Evolutionary conservation across 2,797 vertebrate species (phyloP), one percentile per base, ranked within the genome.

Genomic region (Loris lydekkerianus): DNA sequence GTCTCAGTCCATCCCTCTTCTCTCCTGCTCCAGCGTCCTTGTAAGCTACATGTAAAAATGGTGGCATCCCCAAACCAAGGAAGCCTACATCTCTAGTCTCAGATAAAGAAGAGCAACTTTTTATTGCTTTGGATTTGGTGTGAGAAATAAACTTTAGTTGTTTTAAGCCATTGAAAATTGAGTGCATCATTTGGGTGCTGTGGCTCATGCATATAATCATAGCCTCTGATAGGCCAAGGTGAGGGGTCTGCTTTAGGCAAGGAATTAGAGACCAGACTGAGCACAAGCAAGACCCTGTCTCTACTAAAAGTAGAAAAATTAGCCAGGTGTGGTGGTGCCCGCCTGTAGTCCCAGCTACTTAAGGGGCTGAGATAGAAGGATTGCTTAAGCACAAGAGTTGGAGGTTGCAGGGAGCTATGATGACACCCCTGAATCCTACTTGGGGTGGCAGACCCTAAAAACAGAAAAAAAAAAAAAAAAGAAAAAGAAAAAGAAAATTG

Each of bases 51-150:
- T 17, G 13, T 18, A 40, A 53, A 65, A 78, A 76, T 10, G 21
- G 27, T 75, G 58, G 20, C 17, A 21, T 46, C 58, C 46, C 40
- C 37, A 60, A 91, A 77, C 21, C 10, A 83, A 76, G 43, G 23
- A 49, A 87, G 14, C 29, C 63, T 70, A 34, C 1, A 15, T 90
- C 27, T 89, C 49, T 92, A 60, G 37, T 58, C 11, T 10, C 46
- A 84, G 34, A 81, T 80, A 72, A 91, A 86, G 14, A 63, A 82
- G 2, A 78, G 21, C 17, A 80, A 17, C 56, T 89, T 95, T 46
- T 83, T 29, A 63, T 77, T 83, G 53, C 73, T 93, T 91, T 94
- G 53, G 37, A 69, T 31, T 95, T 82, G 29, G 10, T 88, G 46
- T 60, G 53, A 89, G 40, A 86, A 83, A 85, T 63, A 81, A 86